Evolutionary conservation across 2,888 invertebrate genomes (phyloP), one percentile per base, ranked within the genome.

Genomic region (Psococerastis gibbosa): DNA sequence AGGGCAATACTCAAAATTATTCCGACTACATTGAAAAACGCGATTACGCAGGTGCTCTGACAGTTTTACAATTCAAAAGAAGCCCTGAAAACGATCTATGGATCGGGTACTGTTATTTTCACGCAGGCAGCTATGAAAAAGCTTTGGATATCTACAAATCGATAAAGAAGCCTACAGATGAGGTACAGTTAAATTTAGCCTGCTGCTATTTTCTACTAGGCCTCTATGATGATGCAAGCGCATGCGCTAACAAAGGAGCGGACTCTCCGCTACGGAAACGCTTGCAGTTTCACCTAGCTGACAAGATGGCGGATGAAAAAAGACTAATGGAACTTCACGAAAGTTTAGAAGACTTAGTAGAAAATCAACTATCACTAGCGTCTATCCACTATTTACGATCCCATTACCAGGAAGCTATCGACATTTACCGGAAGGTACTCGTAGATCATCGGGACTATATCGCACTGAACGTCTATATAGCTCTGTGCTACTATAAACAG

Each of bases 331-430:
- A 75, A 32, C 75, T 83, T 46, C 88, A 92, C 60, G 78, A 85
- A 45, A 75, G 78, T 31, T 65, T 97, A 31, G 78, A 84, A 45
- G 89, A 91, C 55, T 73, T 83, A 5, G 71, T 91, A 1, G 92
- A 95, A 60, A 95, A 98, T 66, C 94, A 95, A 61, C 69, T 98
- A 32, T 88, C 91, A 53, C 62, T 97, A 44, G 97, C 97, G 1
- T 88, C 95, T 1, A 84, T 98, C 51, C 95, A 98, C 60, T 98
- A 92, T 58, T 68, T 97, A 45, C 71, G 95, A 44, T 84, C 87
- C 4, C 97, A 98, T 62, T 98, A 95, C 59, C 94, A 95, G 59
- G 97, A 98, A 60, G 95, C 98, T 35, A 94, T 97, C 48, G 95
- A 97, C 60, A 89, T 97, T 49, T 98, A 98, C 59, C 98, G 97